phyloP scores from a whole-genome alignment of 2,797 vertebrate species.

The Urosaurus nigricauda region DNA sequence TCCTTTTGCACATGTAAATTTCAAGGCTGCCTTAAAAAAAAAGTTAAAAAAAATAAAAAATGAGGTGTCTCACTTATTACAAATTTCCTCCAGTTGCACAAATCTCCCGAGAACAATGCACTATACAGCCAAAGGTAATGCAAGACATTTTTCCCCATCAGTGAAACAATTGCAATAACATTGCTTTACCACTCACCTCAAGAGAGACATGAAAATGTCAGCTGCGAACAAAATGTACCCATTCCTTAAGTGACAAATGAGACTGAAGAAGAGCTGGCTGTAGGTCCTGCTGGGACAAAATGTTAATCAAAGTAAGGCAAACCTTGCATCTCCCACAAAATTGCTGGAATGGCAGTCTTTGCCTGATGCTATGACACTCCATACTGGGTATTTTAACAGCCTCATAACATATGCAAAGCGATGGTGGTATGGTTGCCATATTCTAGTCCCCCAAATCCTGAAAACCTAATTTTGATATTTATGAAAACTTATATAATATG shows the following conservation, averaged over 20 bases:
- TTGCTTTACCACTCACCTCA: conserved; percentile 5
- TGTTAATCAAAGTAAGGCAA: neutral
- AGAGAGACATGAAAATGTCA: conserved; percentile 42
- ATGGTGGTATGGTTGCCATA: too few species aligned
- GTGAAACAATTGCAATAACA: conserved; percentile 5
- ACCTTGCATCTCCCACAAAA: neutral
- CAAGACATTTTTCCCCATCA: conserved; percentile 40
- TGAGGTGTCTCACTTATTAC: conserved; percentile 56
- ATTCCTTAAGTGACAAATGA: conserved; percentile 19
- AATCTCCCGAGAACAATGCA: conserved; percentile 31
- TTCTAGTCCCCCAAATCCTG: too few species aligned
- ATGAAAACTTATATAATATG: too few species aligned
- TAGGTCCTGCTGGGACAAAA: conserved; percentile 22
- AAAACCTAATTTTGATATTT: too few species aligned
- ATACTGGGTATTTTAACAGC: neutral
- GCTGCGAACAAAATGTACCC: neutral
- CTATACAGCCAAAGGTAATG: conserved; percentile 32
- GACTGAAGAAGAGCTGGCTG: neutral
- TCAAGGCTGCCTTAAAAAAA: conserved; percentile 59
- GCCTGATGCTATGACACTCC: neutral
- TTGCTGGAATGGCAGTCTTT: neutral
- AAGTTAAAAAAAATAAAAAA: neutral
- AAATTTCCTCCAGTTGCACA: conserved; percentile 42
- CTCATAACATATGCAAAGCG: neutral
- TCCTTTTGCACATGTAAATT: conserved; percentile 88